Conservation (phyloP, 2,888 invertebrate species). For the Chorisops tibialis region DNA sequence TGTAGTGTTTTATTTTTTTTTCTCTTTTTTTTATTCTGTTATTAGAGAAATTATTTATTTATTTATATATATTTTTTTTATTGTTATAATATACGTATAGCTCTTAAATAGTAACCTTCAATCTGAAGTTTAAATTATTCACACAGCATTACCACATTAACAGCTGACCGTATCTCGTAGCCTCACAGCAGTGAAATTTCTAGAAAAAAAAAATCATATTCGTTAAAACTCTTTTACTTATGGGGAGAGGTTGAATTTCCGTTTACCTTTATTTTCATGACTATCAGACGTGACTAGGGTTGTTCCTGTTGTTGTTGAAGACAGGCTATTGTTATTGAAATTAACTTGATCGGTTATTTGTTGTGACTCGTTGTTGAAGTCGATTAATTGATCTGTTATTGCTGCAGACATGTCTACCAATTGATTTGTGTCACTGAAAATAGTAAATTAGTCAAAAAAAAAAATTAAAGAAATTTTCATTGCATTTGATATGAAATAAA, state of each 20-base stretch:
- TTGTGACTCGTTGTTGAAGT: conserved; percentile 51
- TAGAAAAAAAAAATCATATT: conserved; percentile 27
- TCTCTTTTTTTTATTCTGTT: conserved; percentile 4
- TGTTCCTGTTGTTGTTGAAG: conserved; percentile 49
- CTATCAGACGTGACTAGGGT: conserved; percentile 54
- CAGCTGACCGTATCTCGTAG: conserved; percentile 36
- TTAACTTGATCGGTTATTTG: conserved; percentile 43
- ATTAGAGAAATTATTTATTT: conserved; percentile 27
- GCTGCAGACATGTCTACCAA: conserved; percentile 45
- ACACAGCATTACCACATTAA: conserved; percentile 41
- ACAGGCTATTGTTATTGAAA: conserved; percentile 47
- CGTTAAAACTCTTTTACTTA: too few relatives aligned
- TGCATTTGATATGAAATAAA: too few relatives aligned
- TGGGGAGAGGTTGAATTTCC: too few relatives aligned
- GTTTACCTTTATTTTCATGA: conserved; percentile 51
- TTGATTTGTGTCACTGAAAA: conserved; percentile 47
- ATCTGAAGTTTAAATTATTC: conserved; percentile 39
- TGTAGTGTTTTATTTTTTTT: conserved; percentile 5
- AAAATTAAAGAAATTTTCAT: too few relatives aligned
- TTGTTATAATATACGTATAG: conserved; percentile 35
- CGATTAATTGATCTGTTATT: conserved; percentile 48
- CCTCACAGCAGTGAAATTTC: conserved; percentile 51
- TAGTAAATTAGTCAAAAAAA: neutral
- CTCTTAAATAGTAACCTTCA: conserved; percentile 45
- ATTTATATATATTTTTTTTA: conserved; percentile 34